Conservation (phyloP, 2,797 vertebrate species). For the Prunella strophiata region DNA sequence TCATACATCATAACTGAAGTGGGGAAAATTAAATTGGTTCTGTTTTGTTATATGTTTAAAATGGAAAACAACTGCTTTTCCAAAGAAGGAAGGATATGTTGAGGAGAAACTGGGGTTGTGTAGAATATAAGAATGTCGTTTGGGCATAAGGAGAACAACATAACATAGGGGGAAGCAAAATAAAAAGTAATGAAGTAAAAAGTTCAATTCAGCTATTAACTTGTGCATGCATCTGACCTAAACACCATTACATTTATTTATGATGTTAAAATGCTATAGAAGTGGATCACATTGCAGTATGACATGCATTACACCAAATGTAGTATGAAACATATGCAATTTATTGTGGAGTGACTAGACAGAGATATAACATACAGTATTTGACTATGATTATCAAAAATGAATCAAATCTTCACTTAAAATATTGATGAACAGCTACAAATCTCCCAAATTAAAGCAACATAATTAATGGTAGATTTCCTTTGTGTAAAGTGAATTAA, state of each 20-base stretch:
- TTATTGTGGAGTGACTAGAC: not conserved
- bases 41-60: not conserved
- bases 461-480: not conserved
- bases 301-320: not conserved
- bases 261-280: not conserved
- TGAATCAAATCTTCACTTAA: not conserved
- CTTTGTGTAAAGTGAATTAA: not conserved
- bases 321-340: not conserved
- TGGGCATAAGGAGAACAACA: not conserved
- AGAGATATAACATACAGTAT: not conserved
- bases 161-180: not conserved
- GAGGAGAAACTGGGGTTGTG: not conserved
- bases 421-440: not conserved
- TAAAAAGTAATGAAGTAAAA: not conserved
- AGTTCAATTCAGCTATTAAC: not conserved
- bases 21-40: slow-evolving; percentile 31
- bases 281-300: not conserved
- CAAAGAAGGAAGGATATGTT: not conserved
- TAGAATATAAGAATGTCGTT: not conserved
- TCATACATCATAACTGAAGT: slow-evolving; percentile 31
- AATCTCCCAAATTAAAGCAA: not conserved
- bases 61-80: not conserved
- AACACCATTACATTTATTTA: not conserved
- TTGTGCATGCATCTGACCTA: not conserved
- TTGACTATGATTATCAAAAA: not conserved